phyloP scores from a whole-genome alignment of 64 coral and sea anemone genomes.

The Porites lutea region DNA sequence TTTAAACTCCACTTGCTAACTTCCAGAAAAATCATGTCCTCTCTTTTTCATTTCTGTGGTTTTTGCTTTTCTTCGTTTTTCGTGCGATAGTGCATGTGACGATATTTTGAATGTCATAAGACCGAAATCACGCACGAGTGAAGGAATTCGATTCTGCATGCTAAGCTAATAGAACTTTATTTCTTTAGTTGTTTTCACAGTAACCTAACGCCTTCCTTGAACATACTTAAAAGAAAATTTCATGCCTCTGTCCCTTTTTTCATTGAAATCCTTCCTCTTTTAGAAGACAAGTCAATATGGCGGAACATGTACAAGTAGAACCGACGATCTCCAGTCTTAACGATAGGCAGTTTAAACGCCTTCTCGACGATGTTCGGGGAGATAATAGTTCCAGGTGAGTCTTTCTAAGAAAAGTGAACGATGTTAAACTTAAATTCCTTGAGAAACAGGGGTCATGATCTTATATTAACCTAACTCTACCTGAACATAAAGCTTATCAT shows the following conservation, averaged over 20 bases:
- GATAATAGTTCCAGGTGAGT: conserved; percentile 3
- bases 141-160: conserved; percentile 6
- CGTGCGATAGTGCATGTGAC: conserved; percentile 14
- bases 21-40: too few species aligned
- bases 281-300: conserved; percentile 8
- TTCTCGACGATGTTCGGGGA: not conserved
- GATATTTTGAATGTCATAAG: not conserved
- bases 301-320: not conserved
- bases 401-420: not conserved
- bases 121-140: not conserved
- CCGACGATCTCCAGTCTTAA: not conserved
- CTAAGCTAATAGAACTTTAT: not conserved
- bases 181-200: not conserved
- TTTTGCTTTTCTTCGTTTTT: not conserved
- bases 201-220: not conserved
- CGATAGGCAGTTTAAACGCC: not conserved
- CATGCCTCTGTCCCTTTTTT: too few species aligned
- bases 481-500: too few species aligned
- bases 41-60: not conserved
- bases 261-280: too few species aligned
- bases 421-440: not conserved
- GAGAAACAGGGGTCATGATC: too few species aligned
- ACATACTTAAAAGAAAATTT: not conserved
- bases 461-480: too few species aligned
- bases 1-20: not conserved